phyloP scores from a whole-genome alignment of 2,888 invertebrate genomes.

The Eupithecia centaureata region DNA sequence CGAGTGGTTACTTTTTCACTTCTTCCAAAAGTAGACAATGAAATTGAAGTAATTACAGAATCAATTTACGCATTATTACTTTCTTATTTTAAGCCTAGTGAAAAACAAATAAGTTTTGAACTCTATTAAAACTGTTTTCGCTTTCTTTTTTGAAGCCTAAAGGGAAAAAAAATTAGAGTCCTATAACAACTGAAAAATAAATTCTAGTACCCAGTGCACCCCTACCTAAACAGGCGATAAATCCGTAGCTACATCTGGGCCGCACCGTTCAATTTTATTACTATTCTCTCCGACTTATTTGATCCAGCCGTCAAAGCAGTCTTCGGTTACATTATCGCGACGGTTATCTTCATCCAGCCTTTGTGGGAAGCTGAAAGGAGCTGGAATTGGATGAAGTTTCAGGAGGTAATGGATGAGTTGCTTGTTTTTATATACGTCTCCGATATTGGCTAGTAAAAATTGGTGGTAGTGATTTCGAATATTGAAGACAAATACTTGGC shows the following conservation, averaged over 20 bases:
- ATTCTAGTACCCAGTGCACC: constrained; percentile 48
- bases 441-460: background rate
- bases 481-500: background rate
- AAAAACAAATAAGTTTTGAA: too few relatives aligned
- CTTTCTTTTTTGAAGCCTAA: too few relatives aligned
- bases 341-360: constrained; percentile 56
- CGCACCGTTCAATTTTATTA: constrained; percentile 82
- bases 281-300: constrained; percentile 82
- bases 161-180: too few relatives aligned
- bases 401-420: constrained; percentile 30
- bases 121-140: too few relatives aligned
- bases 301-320: constrained; percentile 82
- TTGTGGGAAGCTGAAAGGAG: constrained; percentile 40
- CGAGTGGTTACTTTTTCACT: too few relatives aligned
- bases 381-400: constrained; percentile 35
- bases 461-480: background rate
- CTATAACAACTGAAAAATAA: background rate
- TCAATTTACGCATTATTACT: too few relatives aligned
- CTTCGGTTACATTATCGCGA: constrained; percentile 72
- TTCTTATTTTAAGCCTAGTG: too few relatives aligned
- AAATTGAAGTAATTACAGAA: too few relatives aligned
- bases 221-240: constrained; percentile 67
- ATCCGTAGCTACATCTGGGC: constrained; percentile 81
- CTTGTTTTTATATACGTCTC: background rate
- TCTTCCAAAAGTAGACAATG: too few relatives aligned